phyloP scores from a whole-genome alignment of 2,888 invertebrate genomes.

The Drosophila kanekoi region DNA sequence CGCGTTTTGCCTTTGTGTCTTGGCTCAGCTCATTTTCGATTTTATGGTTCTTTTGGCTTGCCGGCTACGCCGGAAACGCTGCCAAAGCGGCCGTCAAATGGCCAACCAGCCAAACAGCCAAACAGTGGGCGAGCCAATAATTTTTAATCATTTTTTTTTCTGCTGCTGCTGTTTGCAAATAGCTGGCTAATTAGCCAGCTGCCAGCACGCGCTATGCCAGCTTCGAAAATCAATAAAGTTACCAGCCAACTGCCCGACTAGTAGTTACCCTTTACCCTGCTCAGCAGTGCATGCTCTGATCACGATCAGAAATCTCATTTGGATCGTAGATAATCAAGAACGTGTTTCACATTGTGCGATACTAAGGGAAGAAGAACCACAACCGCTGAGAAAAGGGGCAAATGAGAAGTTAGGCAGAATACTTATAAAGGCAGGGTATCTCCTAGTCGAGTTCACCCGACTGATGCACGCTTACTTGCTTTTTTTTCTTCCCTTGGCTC shows the following conservation, averaged over 20 bases:
- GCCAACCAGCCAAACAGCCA: background rate
- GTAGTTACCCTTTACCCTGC: background rate
- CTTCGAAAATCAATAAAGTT: slow-evolving; percentile 52
- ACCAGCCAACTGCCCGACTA: background rate
- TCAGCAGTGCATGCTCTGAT: no score
- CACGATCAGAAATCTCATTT: no score
- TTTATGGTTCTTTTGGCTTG: slow-evolving; percentile 56
- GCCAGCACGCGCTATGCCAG: slow-evolving; percentile 13
- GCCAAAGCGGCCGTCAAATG: slow-evolving; percentile 20
- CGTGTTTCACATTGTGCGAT: no score
- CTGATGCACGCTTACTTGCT: no score
- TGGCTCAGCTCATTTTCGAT: slow-evolving; percentile 48
- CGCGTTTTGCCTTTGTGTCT: slow-evolving; percentile 44
- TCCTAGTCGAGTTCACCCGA: no score
- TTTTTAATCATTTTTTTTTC: slow-evolving; percentile 52
- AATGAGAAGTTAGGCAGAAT: no score
- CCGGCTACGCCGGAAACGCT: slow-evolving; percentile 39
- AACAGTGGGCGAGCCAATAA: slow-evolving; percentile 33
- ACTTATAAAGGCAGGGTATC: no score
- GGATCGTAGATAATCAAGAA: no score
- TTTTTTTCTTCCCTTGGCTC: no score
- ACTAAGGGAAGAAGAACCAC: no score
- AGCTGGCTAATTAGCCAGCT: slow-evolving; percentile 26
- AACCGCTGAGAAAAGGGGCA: no score
- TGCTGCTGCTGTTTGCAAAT: slow-evolving; percentile 29